Base-by-base conservation (phyloP, 2,888 invertebrate genomes). In the Cephonodes hylas region DNA sequence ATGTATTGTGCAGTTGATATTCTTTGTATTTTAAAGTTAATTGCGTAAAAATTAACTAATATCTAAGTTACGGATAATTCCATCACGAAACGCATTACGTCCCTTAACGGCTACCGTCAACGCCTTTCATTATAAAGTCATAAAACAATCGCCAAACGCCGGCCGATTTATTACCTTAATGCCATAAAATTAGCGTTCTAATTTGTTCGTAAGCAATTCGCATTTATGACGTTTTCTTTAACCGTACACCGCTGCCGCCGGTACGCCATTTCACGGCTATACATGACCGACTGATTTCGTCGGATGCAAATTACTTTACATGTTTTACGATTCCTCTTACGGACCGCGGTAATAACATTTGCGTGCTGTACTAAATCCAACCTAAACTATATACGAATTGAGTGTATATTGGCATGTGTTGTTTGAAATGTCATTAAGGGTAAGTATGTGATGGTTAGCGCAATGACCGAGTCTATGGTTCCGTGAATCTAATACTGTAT, bases 211-310 rank as follows among this genome's bases (percentile, higher is more conserved):
- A 67, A 79, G 84, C 85, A 80, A 85, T 86, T 81, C 73, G 76
- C 64, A 72, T 88, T 89, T 91, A 89, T 81, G 79, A 82, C 81
- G 74, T 80, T 84, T 81, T 79, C 80, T 80, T 81, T 76, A 53
- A 72, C 70, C 64, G 60, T 60, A 59, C 59, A 62, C 70, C 69
- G 74, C 79, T 74, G 77, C 83, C 76, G 79, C 76, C 81, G 74
- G 76, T 80, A 74, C 74, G 80, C 84, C 83, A 89, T 90, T 91
- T 90, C 91, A 91, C 91, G 91, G 85, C 82, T 86, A 82, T 86
- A 70, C 68, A 76, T 75, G 78, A 72, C 70, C 73, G 73, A 75
- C 72, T 74, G 73, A 74, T 78, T 77, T 76, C 70, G 71, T 76
- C 75, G 71, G 81, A 83, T 84, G 88, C 88, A 89, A 89, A 90